Base-by-base conservation (phyloP, 1,140 invertebrate genomes). In the Apolygus lucorum region DNA sequence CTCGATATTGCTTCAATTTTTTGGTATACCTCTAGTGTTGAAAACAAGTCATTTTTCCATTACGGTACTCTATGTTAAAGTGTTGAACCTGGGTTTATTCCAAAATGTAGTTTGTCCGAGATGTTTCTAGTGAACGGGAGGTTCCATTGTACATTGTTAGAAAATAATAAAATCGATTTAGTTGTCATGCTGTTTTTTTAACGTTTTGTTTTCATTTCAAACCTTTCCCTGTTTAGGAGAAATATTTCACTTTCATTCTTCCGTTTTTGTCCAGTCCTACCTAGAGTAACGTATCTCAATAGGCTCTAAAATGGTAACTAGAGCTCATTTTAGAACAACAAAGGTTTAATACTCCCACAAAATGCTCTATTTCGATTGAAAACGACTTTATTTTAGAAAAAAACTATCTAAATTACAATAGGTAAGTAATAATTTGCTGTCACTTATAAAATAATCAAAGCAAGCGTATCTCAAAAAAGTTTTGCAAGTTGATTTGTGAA, bases 111-210 rank as follows among this genome's bases (percentile, higher is more conserved):
- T 62, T 66, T 66, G 25, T 69, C 22, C 28, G 42, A 26, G n/a
- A 63, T 70, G 21, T 54, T 54, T 68, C 17, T 52, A 65, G 26
- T 67, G 25, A 24, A 68, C 13, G 68, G 68, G 66, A 27, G 52
- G 65, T 72, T 72, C 71, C 71, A 72, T 66, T 72, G 71, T 72
- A 72, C 68, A 72, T 68, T 67, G 71, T 72, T 72, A 72, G 71
- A 72, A 67, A n/a, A 72, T 67, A 70, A 63, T 11, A 25, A 63
- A 22, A 63, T 25, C 22, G 26, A 17, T 25, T 63, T 63, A 63
- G 62, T 63, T 63, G 62, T 63, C 62, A 63, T 25, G 26, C 62
- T 26, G 26, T 63, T 63, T 63, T 26, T 63, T 63, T 63, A 63
- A 25, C 26, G 62, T 63, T 63, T 62, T 11, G 24, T 63, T 63